Base-by-base conservation (phyloP, 2,888 invertebrate genomes). In the Andrena dorsata region DNA sequence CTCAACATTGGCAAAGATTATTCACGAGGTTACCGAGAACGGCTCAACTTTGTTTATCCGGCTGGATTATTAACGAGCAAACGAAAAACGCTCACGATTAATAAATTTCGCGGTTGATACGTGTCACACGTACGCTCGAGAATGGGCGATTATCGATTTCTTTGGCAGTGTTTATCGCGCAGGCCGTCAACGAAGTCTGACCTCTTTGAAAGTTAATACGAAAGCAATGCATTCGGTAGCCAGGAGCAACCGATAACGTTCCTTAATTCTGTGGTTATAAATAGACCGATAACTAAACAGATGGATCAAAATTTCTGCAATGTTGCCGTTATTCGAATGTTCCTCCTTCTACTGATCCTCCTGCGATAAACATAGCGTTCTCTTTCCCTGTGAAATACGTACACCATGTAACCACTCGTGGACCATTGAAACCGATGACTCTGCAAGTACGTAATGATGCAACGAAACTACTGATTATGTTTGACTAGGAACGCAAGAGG, bases 201-300 rank as follows among this genome's bases (percentile, higher is more conserved):
- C 66, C 68, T 47, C 49, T 28, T 35, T 28, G 26, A 26, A 53
- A 70, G 51, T 71, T 23, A 51, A 64, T 51, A 51, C 51, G 30
- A n/a, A 56, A 51, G 30, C 8, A 65, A 23, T 23, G 28, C 47
- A 51, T 16, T n/a, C 13, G n/a, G 13, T 16, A 41, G 30, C 0
- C 53, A 20, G 16, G 8, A n/a, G 76, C 20, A 8, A 32, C 8
- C n/a, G 80, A 83, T 80, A 75, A 83, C n/a, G 53, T 13, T 71
- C 51, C 16, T n/a, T 20, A 35, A 53, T 72, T 75, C 23, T 60
- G 28, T 7, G 28, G 20, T 72, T 75, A 66, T 66, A 72, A 69
- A 72, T 61, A 73, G 41, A 16, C 20, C 13, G 78, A 79, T 74
- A 76, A 60, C 47, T 4, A 20, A 64, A 64, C 41, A 28, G 13